Base-by-base conservation (phyloP, 2,113 vertebrate species). In the Poeciliopsis prolifica region DNA sequence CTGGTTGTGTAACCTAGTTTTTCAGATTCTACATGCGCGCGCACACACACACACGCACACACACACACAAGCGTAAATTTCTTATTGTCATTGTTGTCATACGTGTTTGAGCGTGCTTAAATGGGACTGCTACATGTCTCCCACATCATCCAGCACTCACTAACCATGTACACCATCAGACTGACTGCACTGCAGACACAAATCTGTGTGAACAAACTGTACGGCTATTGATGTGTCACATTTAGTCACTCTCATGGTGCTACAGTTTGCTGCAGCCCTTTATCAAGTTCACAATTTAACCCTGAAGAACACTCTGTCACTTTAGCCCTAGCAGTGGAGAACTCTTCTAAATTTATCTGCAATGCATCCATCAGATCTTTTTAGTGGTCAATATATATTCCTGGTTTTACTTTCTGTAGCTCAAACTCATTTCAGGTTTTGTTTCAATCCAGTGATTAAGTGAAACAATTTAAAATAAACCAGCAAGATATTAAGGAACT, bases 1-100 rank as follows among this genome's bases (percentile, higher is more conserved):
- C 65, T 78, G 86, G 84, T 91, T 90, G 81, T 70, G 0, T 91
- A 92, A 89, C 89, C 89, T 83, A 89, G 65, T 87, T 89, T 89
- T 42, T 70, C 61, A 3, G 37, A 74, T 65, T 68, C 61, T 62
- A 31, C 65, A 65, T 62, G 31, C 4, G 62, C 77, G 60, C 72
- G 65, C 11, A 66, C 29, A 37, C 11, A 8, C 14, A 69, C 29
- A 48, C 14, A 24, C 77, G 60, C 72, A 65, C 11, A 66, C 29
- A 37, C 11, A 8, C 14, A 69, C 29, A 48, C 14, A 24, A 58
- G 42, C 44, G 26, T 68, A 54, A 61, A 3, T 29, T 26, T 63
- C 40, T 51, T 24, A 61, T 3, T 19, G 60, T 3, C 54, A 61
- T 76, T 66, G 33, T 30, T 83, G 48, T 58, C 51, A 54, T 54